Base-by-base conservation (phyloP, 1,140 invertebrate genomes). In the Vollenhovia emeryi region DNA sequence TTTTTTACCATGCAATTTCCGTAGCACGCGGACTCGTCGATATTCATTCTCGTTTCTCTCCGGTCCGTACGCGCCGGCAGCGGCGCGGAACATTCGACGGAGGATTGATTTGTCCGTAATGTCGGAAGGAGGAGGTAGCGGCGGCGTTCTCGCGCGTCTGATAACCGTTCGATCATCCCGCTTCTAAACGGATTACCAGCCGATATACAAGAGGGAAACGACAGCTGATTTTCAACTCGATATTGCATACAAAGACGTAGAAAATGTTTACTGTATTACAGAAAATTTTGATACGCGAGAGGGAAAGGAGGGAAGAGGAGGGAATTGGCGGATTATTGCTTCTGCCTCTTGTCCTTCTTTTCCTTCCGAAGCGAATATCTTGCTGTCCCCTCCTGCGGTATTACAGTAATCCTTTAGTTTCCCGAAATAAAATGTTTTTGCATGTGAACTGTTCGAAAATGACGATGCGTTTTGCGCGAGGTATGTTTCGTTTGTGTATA, bases 61-160 rank as follows among this genome's bases (percentile, higher is more conserved):
- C 55, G 40, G 43, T 73, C 59, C 55, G 52, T 73, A 84, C 80
- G 74, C 84, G 57, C 60, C 43, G 13, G 43, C 84, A 57, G 62
- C 59, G 11, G 24, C 59, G 69, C 30, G 69, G 76, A 86, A 76
- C 86, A 30, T 62, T 78, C 68, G 40, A 50, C 62, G 87, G 66
- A 82, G 79, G 88, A 89, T 89, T 89, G 87, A 88, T 88, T 88
- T 87, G 60, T 33, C 60, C 55, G 50, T 82, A 82, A 82, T 82
- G 66, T 82, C 40, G 36, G 13, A 71, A 82, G 78, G 36, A 33
- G 30, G 59, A 66, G 75, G 24, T 69, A 73, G 50, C 43, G 43
- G 18, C 27, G 1, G 24, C 33, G 36, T 27, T 57, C 48, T 55
- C 48, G 48, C 64, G 64, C 64, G 24, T 55, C 66, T 69, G 66